These are phyloP conservation scores for Stomatorhinus ivindoensis DNA, from an alignment of 2,113 vertebrate genomes.

Conservation along the genomic window DNA sequence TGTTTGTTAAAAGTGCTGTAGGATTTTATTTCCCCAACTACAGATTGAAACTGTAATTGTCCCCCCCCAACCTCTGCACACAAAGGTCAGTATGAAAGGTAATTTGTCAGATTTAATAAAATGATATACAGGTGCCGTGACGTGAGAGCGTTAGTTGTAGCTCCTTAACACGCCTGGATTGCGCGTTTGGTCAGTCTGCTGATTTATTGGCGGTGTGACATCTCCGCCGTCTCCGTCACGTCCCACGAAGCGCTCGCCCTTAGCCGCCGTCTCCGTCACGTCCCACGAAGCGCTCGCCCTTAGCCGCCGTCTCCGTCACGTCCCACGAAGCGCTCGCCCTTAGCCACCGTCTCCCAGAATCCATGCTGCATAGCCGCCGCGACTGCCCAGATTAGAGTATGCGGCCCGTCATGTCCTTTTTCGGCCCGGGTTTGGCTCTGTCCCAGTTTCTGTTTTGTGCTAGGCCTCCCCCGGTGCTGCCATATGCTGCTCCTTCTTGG, in stretches of 20 bases:
- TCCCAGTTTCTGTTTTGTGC: neutral
- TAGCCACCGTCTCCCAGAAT: neutral
- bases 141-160: neutral
- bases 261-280: neutral
- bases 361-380: neutral
- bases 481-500: neutral
- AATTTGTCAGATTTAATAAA: neutral
- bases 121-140: neutral
- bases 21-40: constrained; percentile 87
- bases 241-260: no score
- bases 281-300: neutral
- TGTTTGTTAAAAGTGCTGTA: constrained; percentile 97
- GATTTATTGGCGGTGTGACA: neutral
- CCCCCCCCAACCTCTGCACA: neutral
- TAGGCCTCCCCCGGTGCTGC: neutral
- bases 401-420: neutral
- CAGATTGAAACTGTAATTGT: constrained; percentile 19
- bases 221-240: neutral
- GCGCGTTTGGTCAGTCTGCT: neutral
- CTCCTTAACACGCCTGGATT: neutral
- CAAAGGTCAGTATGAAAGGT: constrained; percentile 1
- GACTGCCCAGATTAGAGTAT: neutral
- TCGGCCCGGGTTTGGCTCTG: neutral
- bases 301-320: no score
- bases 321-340: no score